Evolutionary conservation across 2,888 invertebrate genomes (phyloP), one percentile per base, ranked within the genome.

Genomic region (Eulithis prunata): DNA sequence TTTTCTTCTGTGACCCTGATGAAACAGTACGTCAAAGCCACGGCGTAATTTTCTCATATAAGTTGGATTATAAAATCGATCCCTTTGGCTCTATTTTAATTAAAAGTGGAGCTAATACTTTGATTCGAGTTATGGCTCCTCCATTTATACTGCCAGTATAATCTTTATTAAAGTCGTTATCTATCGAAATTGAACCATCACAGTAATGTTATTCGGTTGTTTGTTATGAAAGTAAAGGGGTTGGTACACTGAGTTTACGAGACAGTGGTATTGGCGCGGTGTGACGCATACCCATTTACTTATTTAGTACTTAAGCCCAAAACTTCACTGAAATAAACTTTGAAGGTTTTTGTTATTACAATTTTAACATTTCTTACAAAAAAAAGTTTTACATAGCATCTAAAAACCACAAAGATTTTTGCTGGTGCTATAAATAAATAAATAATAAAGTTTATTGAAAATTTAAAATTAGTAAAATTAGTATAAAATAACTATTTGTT

Each of bases 121-220:
- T 57, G 57, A 65, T 57, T 55, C 51, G 38, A 51, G 41, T 43
- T 56, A 41, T 47, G 36, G 52, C 43, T 45, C 14, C 43, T 45
- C 14, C 14, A 47, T 14, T 57, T 66, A 55, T 52, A 62, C 41
- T 61, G 51, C 45, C 66, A 46, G 36, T 66, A 46, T 62, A 59
- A 66, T 66, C 62, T 66, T 62, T 62, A 66, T 62, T 62, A 41
- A 45, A 52, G 46, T 56, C 59, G 58, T 58, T 58, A 58, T 62
- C 51, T 54, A 58, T 60, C 38, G 49, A 55, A 62, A 66, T 57
- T 41, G 47, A 65, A 57, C 45, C 45, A 57, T 57, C 12, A 62
- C 12, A 28, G 56, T 60, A 54, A 21, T 60, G 14, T 32, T 54
- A 60, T 53, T 54, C 46, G 36, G 45, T 60, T 21, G 53, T 41